Percentiles rank a stretch among this genome's conserved stretches.
phyloP scores from a whole-genome alignment of 1,140 invertebrate species.

The Semibalanus balanoides region DNA sequence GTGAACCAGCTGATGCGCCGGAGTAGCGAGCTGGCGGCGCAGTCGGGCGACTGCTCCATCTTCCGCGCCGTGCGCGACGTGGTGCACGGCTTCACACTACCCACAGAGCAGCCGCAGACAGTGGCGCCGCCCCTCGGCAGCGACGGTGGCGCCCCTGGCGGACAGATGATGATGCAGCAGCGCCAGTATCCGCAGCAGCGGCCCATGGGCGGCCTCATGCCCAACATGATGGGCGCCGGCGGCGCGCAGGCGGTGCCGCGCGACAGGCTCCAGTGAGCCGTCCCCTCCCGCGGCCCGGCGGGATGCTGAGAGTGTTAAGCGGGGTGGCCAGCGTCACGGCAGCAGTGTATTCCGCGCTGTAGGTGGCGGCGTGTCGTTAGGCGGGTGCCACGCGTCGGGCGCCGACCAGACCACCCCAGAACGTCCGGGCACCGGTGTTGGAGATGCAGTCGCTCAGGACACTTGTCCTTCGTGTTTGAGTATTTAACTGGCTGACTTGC shows the following conservation, averaged over 20 bases:
- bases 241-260: too few relatives aligned
- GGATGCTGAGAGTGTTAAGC: too few relatives aligned
- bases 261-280: neutral
- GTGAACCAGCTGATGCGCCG: conserved; percentile 2
- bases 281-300: too few relatives aligned
- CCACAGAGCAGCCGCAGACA: conserved; percentile 41
- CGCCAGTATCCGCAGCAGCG: neutral
- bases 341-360: too few relatives aligned
- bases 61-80: conserved; percentile 77
- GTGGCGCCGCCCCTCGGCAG: neutral
- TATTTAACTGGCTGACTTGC: too few relatives aligned
- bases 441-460: too few relatives aligned
- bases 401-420: too few relatives aligned
- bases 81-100: conserved; percentile 57
- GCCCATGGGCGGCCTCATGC: neutral
- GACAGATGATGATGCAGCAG: neutral
- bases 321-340: too few relatives aligned
- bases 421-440: too few relatives aligned
- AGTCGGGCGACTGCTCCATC: conserved; percentile 55
- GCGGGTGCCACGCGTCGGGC: too few relatives aligned
- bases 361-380: too few relatives aligned
- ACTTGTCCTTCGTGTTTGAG: too few relatives aligned
- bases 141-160: neutral
- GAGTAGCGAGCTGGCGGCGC: conserved; percentile 27
- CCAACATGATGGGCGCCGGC: neutral